Percentiles rank a stretch among this genome's conserved stretches.
These are phyloP conservation scores for Capitella teleta DNA, from an alignment of 1,140 invertebrate genomes.

Conservation along the genomic window DNA sequence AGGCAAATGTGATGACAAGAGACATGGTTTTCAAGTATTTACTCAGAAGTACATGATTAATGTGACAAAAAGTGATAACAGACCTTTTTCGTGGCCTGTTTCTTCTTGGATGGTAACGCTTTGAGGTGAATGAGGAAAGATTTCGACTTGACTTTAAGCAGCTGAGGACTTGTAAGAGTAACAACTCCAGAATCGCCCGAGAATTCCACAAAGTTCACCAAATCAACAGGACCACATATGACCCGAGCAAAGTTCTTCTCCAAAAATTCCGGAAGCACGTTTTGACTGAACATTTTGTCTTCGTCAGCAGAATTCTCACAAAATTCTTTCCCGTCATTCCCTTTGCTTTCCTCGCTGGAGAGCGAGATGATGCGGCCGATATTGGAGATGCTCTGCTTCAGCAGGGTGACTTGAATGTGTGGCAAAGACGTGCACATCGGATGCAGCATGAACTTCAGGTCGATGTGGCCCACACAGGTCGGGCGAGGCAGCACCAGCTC, in stretches of 20 bases:
- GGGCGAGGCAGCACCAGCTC: conserved; percentile 67
- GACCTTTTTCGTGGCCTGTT: too few species aligned
- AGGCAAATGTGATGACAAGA: too few species aligned
- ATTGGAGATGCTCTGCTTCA: conserved; percentile 58
- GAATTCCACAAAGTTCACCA: conserved; percentile 68
- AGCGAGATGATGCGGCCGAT: conserved; percentile 44
- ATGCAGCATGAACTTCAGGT: conserved; percentile 72
- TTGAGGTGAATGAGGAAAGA: conserved; percentile 77
- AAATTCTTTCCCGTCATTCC: conserved; percentile 15
- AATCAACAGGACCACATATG: conserved; percentile 70
- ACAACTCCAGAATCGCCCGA: conserved; percentile 70
- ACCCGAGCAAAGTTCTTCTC: conserved; percentile 77
- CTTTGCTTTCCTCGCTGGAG: conserved; percentile 1
- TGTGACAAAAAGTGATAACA: too few species aligned
- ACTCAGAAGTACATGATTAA: too few species aligned
- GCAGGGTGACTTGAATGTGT: conserved; percentile 62
- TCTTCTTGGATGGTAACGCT: conserved; percentile 36
- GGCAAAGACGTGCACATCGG: conserved; percentile 52
- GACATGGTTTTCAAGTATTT: too few species aligned
- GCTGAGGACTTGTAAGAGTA: conserved; percentile 71
- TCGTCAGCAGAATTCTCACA: background rate
- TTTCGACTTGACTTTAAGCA: conserved; percentile 64
- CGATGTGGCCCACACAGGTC: conserved; percentile 69
- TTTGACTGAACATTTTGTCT: background rate
- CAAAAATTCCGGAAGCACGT: conserved; percentile 57